Conservation (phyloP, 2,888 invertebrate genomes). For the Creontiades dilutus region DNA sequence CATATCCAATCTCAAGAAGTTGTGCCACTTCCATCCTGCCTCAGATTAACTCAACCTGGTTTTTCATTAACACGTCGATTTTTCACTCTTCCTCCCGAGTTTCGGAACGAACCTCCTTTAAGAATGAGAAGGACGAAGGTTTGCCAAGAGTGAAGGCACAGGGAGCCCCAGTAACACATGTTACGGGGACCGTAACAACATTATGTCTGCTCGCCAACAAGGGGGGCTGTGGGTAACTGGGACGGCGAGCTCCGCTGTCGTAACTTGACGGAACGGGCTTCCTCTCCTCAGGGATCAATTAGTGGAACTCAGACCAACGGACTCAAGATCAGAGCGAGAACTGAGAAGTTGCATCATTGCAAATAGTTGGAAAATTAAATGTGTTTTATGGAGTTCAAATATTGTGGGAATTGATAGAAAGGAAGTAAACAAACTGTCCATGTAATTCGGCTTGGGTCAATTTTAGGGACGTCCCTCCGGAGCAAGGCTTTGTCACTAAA, state of each 20-base stretch:
- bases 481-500: no score
- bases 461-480: no score
- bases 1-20: not conserved
- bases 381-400: no score
- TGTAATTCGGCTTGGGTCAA: no score
- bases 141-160: constrained; percentile 20
- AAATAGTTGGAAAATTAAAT: not conserved
- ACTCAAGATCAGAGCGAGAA: constrained; percentile 36
- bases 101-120: not conserved
- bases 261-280: constrained; percentile 43
- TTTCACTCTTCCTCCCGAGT: not conserved
- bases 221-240: constrained; percentile 50
- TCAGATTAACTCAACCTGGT: not conserved
- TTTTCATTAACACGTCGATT: not conserved
- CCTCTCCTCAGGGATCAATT: constrained; percentile 45
- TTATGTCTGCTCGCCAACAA: constrained; percentile 22
- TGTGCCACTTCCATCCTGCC: not conserved
- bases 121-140: constrained; percentile 1
- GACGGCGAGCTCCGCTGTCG: constrained; percentile 26
- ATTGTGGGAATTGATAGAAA: no score
- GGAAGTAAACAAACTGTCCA: no score
- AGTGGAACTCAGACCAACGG: constrained; percentile 3
- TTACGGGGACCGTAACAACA: constrained; percentile 36
- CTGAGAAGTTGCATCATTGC: constrained; percentile 10
- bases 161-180: constrained; percentile 34